These are phyloP conservation scores for Apocrypta bakeri DNA, from an alignment of 1,140 invertebrate species.

Conservation along the genomic window DNA sequence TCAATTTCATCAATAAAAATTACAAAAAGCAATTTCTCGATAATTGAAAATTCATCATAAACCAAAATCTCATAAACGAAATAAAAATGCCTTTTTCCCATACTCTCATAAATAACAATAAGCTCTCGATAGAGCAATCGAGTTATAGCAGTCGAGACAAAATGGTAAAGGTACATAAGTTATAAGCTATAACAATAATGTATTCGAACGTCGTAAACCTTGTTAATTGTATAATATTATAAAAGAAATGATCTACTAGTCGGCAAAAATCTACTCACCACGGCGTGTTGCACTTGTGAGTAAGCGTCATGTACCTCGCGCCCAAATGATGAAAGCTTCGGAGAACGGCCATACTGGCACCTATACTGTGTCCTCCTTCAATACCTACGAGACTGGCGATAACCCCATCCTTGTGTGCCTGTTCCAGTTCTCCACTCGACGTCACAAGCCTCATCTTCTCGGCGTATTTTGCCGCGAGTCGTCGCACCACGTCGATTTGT, in stretches of 20 bases:
- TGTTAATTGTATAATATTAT: too few relatives aligned
- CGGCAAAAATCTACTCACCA: slow-evolving; percentile 78
- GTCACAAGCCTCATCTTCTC: slow-evolving; percentile 59
- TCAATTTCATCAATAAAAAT: too few relatives aligned
- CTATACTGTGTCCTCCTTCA: slow-evolving; percentile 90
- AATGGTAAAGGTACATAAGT: too few relatives aligned
- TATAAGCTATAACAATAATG: too few relatives aligned
- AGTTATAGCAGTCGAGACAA: too few relatives aligned
- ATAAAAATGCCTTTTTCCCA: too few relatives aligned
- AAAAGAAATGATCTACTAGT: background rate
- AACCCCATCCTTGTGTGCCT: slow-evolving; percentile 72
- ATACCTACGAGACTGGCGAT: slow-evolving; percentile 90
- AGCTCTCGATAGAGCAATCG: too few relatives aligned
- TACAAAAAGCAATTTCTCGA: too few relatives aligned
- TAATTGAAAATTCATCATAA: too few relatives aligned
- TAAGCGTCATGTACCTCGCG: slow-evolving; percentile 89
- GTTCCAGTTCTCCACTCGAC: slow-evolving; percentile 39
- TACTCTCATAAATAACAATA: too few relatives aligned
- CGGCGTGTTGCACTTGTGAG: slow-evolving; percentile 91
- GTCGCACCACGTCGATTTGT: slow-evolving; percentile 82
- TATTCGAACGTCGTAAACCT: too few relatives aligned
- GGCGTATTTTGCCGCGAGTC: slow-evolving; percentile 82
- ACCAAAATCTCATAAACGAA: too few relatives aligned
- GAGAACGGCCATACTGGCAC: slow-evolving; percentile 86
- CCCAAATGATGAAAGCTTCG: slow-evolving; percentile 89